Percentiles rank a stretch among this genome's conserved stretches.
phyloP scores from a whole-genome alignment of 35 echinoderm and acorn worm species.

The Diadema setosum region DNA sequence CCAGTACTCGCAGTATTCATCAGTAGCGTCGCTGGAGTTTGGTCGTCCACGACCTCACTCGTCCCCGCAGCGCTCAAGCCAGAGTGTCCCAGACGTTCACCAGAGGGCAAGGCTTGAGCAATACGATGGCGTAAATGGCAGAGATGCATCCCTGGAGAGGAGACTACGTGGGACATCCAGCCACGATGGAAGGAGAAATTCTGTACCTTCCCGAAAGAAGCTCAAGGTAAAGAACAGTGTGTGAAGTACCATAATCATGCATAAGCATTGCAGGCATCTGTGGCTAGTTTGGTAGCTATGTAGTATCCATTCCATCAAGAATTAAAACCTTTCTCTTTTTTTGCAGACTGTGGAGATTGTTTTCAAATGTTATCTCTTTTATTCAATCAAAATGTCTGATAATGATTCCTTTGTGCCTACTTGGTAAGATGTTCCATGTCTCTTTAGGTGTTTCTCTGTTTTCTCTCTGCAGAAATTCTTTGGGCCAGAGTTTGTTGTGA shows the following conservation, averaged over 20 bases:
- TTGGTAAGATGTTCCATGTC: not conserved
- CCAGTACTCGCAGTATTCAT: slow-evolving; percentile 55
- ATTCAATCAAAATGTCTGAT: not conserved
- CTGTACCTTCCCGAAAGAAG: not conserved
- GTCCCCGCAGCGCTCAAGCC: not conserved
- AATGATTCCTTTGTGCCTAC: not conserved
- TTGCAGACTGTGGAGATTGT: not conserved
- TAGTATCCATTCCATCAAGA: not conserved
- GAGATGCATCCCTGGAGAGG: not conserved
- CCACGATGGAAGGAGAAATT: not conserved
- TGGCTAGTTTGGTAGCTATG: not conserved
- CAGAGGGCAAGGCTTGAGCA: not conserved
- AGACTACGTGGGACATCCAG: not conserved
- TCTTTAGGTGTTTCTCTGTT: not conserved
- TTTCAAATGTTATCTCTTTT: not conserved
- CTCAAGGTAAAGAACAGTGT: not conserved
- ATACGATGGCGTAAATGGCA: not conserved
- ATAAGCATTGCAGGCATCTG: not conserved
- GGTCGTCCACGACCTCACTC: not conserved
- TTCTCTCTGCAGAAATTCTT: slow-evolving; percentile 78
- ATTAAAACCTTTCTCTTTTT: not conserved
- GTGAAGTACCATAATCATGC: not conserved
- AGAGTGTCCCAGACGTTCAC: not conserved
- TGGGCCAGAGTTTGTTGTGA: slow-evolving; percentile 94
- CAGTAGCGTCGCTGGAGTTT: slow-evolving; percentile 17